Evolutionary conservation across 1,140 invertebrate species (phyloP), one percentile per base, ranked within the genome.

Genomic region (Druon quercuslanigerum): DNA sequence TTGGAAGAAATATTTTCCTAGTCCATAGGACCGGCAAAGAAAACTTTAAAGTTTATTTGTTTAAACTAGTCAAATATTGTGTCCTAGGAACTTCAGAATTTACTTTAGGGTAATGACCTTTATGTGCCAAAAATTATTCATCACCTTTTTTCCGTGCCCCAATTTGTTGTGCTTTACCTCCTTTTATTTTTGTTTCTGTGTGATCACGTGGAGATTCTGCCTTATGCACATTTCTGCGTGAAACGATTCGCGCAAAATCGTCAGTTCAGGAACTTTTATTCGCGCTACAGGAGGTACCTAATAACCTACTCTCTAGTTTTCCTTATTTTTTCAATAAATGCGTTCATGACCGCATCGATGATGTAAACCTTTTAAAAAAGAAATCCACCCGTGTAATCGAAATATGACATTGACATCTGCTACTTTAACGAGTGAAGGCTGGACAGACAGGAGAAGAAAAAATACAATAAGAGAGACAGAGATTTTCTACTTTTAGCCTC

Each of bases 401-500:
- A 46, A 66, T 40, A 7, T 66, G 20, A 66, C 60, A 14, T 66
- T 66, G 60, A 66, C 60, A 66, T 33, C 20, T 66, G 33, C 8
- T 66, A n/a, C 60, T 40, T 66, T 40, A 25, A 40, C 60, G 40
- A 40, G 14, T 66, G 14, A 13, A 40, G 33, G 33, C 40, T 66
- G 12, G 14, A 66, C 14, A 8, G n/a, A 66, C 9, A 40, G 25
- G 5, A 33, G 46, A n/a, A n/a, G n/a, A 33, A 25, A 66, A 66
- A 46, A 66, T 17, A 19, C 54, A 19, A 17, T 11, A 2, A 54
- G 52, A 54, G 9, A 60, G 60, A 14, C 13, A 20, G 17, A 20
- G 56, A 57, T 66, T 66, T 16, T 66, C 60, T 66, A 66, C 33
- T 66, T 66, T 66, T 66, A 66, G 60, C 25, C 25, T 40, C 25